These are phyloP conservation scores for Rhabditoides inermis DNA, from an alignment of 2,888 invertebrate genomes.

Conservation along the genomic window DNA sequence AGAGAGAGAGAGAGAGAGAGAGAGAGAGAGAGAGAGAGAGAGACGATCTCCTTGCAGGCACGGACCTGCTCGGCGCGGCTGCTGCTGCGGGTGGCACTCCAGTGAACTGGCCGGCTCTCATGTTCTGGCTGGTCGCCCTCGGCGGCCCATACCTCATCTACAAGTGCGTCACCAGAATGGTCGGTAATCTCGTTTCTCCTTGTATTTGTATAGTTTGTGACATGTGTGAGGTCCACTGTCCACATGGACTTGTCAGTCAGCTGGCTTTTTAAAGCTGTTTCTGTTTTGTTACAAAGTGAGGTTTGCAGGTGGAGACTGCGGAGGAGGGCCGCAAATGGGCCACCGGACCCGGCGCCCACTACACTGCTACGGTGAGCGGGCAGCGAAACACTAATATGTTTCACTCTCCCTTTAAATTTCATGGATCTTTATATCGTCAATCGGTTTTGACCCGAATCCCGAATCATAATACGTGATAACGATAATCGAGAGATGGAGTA, in stretches of 20 bases:
- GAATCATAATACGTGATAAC: no score
- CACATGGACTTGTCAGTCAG: no score
- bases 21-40: no score
- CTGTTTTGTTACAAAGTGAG: no score
- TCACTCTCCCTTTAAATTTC: neutral
- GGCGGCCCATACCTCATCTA: slow-evolving; percentile 85
- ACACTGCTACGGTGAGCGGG: slow-evolving; percentile 49
- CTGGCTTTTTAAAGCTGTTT: no score
- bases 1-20: neutral
- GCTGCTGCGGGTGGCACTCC: slow-evolving; percentile 9
- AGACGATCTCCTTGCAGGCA: slow-evolving; percentile 25
- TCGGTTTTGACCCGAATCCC: no score
- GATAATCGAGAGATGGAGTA: no score
- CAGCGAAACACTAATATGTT: no score
- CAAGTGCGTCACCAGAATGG: slow-evolving; percentile 64
- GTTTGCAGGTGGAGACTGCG: slow-evolving; percentile 30
- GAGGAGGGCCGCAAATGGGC: slow-evolving; percentile 55
- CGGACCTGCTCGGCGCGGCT: slow-evolving; percentile 23
- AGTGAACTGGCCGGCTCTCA: slow-evolving; percentile 72
- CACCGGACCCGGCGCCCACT: slow-evolving; percentile 57
- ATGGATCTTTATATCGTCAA: neutral
- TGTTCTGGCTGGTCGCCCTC: slow-evolving; percentile 79
- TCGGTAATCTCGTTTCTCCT: no score
- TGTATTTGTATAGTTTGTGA: no score
- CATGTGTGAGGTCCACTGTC: no score